Evolutionary conservation across 2,888 invertebrate genomes (phyloP), one percentile per base, ranked within the genome.

Genomic region (Desoria tigrina): DNA sequence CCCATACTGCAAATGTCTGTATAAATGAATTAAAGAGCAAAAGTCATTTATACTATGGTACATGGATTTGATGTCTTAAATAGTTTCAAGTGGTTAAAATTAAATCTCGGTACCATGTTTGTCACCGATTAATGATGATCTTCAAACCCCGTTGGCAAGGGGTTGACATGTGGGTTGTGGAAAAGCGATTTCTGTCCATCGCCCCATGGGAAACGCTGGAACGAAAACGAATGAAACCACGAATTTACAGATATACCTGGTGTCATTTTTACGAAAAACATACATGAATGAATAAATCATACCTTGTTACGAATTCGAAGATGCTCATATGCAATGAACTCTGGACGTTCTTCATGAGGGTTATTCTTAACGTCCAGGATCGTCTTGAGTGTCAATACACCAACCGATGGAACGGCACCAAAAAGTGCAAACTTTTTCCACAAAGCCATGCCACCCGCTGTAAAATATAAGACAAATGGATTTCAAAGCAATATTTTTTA

Each of bases 141-240:
- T 32, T 65, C 68, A 42, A 65, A 63, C 3, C 65, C 71, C n/a
- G 62, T 60, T 2, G 71, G 71, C 16, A 67, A 54, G 21, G 61
- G 32, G 18, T 71, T 65, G 0, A 24, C 39, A 16, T 63, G 65
- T 1, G 71, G 67, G 26, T 71, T 71, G 42, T 71, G 71, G 57
- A 71, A 71, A 24, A 71, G 53, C 27, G 58, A 32, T 14, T 37
- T 32, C 37, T 56, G 58, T 23, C 71, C 71, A 49, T 71, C 67
- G 14, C 71, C 71, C 71, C 71, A 71, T 6, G 71, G 71, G 42
- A 61, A 71, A 54, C 71, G 59, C 71, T 71, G 37, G 2, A 18
- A 26, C 9, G 18, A 45, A 32, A 32, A 11, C 11, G 11, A 32
- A 32, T 32, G 11, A 32, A 45, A 16, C 9, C 39, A 39, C 39